Percentiles rank a stretch among this genome's conserved stretches.
phyloP scores from a whole-genome alignment of 2,888 invertebrate species.

The Dolomedes plantarius region DNA sequence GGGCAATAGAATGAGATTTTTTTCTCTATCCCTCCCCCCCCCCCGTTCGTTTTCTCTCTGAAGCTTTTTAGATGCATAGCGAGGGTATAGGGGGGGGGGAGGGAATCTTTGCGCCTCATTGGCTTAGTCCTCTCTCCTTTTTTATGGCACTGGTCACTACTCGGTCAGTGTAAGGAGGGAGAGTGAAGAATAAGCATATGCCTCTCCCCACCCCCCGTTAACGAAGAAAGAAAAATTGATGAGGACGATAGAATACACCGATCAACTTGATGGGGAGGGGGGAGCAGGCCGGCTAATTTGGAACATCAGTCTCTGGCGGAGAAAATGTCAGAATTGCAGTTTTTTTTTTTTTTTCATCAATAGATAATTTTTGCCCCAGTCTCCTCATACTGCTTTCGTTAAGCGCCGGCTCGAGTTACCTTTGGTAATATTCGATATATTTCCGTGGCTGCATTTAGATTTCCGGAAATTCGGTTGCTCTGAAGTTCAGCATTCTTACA shows the following conservation, averaged over 20 bases:
- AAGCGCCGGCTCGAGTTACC: too few species aligned
- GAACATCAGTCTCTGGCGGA: slow-evolving; percentile 44
- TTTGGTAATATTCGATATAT: too few species aligned
- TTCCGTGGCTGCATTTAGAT: too few species aligned
- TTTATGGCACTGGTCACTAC: slow-evolving; percentile 49
- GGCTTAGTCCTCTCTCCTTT: slow-evolving; percentile 32
- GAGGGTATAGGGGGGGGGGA: slow-evolving; percentile 1
- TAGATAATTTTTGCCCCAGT: background rate
- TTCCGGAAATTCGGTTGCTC: too few species aligned
- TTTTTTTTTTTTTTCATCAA: background rate
- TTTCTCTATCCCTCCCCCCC: slow-evolving; percentile 19
- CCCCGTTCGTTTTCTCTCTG: background rate
- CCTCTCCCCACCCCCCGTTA: background rate
- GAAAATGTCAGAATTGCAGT: background rate
- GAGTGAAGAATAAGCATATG: slow-evolving; percentile 61
- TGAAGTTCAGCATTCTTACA: too few species aligned
- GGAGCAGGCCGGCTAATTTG: slow-evolving; percentile 44
- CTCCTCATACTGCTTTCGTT: background rate
- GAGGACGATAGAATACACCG: slow-evolving; percentile 34
- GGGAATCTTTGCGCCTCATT: slow-evolving; percentile 63
- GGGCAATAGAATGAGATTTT: slow-evolving; percentile 60
- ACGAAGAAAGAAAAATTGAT: slow-evolving; percentile 28
- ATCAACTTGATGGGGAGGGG: slow-evolving; percentile 4
- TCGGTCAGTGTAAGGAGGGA: slow-evolving; percentile 49
- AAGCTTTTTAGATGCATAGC: slow-evolving; percentile 21